These are phyloP conservation scores for Lamprologus speciosus DNA, from an alignment of 2,113 vertebrate species.

Conservation along the genomic window DNA sequence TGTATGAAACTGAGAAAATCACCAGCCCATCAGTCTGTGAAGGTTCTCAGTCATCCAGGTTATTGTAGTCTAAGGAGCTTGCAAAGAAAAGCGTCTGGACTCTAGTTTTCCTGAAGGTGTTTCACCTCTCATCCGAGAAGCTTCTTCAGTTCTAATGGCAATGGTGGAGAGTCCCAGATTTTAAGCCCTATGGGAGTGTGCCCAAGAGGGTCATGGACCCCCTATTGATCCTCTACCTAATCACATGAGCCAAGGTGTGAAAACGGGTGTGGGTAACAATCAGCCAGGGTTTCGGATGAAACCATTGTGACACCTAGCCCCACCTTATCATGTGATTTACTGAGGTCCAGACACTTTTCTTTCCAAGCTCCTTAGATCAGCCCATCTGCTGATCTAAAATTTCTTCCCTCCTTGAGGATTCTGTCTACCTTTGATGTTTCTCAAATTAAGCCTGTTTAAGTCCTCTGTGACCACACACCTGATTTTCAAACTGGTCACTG, in stretches of 20 bases:
- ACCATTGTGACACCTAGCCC: background rate
- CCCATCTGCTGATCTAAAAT: background rate
- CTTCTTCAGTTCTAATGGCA: background rate
- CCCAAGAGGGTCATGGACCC: background rate
- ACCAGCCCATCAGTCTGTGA: background rate
- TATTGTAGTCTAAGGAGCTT: background rate
- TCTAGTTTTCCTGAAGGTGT: rapidly evolving
- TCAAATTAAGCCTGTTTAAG: background rate
- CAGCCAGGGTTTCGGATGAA: background rate
- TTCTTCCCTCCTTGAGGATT: background rate
- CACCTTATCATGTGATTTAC: background rate
- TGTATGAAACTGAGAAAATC: rapidly evolving
- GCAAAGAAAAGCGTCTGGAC: background rate
- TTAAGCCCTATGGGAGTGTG: background rate
- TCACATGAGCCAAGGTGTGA: rapidly evolving
- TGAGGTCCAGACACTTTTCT: background rate
- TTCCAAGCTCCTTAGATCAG: background rate
- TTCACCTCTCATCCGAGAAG: background rate
- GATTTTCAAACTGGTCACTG: background rate
- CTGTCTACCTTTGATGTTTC: background rate
- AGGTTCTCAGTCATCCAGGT: background rate
- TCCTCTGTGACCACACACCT: background rate
- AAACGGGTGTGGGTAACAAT: background rate
- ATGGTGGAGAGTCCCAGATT: background rate
- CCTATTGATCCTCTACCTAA: background rate